phyloP scores from a whole-genome alignment of 2,113 vertebrate species.

The Ictidomys tridecemlineatus region DNA sequence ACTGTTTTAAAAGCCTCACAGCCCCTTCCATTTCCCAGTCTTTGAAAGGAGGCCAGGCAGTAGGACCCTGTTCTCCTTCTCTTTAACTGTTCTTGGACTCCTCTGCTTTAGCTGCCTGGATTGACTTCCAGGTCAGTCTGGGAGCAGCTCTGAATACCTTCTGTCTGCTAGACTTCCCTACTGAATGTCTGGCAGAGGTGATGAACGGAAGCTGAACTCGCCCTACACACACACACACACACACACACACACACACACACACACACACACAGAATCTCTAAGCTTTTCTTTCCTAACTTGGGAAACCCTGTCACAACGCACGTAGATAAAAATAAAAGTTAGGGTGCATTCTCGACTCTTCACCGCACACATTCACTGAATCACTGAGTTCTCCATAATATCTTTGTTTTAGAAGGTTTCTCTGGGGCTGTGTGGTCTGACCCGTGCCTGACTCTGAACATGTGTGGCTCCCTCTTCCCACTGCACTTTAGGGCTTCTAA shows the following conservation, averaged over 20 bases:
- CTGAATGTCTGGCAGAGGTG: background rate
- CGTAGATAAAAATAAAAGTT: background rate
- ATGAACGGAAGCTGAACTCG: background rate
- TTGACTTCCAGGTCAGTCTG: background rate
- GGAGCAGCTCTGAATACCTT: background rate
- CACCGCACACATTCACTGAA: too few species aligned
- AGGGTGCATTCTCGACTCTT: too few species aligned
- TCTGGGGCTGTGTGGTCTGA: rapidly evolving
- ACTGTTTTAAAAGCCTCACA: background rate
- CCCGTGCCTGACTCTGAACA: too few species aligned
- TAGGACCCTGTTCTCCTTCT: too few species aligned
- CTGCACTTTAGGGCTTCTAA: rapidly evolving
- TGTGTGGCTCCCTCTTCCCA: rapidly evolving
- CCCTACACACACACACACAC: rapidly evolving
- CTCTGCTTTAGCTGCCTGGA: rapidly evolving
- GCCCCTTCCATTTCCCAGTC: rapidly evolving
- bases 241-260: background rate
- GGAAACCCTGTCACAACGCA: background rate
- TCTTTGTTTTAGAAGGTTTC: background rate
- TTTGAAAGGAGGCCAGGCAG: background rate
- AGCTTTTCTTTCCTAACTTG: background rate
- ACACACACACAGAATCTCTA: background rate
- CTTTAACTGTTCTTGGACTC: too few species aligned
- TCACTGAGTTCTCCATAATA: background rate
- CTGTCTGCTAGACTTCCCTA: rapidly evolving